Base-by-base conservation (phyloP, 2,888 invertebrate genomes). In the Acleris laterana region DNA sequence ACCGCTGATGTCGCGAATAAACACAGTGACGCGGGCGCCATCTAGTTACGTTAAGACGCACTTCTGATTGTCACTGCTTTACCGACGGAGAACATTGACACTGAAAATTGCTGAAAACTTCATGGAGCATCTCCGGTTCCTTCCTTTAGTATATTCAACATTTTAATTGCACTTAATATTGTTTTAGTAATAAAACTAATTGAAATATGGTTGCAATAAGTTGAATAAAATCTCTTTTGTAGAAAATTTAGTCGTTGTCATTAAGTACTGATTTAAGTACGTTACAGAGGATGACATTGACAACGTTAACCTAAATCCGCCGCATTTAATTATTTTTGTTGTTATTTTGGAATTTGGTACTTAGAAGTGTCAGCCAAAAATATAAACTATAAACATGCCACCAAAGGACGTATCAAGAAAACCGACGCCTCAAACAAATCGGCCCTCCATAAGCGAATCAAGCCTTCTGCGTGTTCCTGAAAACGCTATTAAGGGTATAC, bases 401-500 rank as follows among this genome's bases (percentile, higher is more conserved):
- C 84, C 86, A 16, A 89, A 83, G 73, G 88, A 87, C 61, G 19
- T 73, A 1, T 28, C 70, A 0, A 89, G 85, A 71, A 90, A 89
- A 70, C 62, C 79, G 2, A 13, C 80, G 9, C 72, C 80, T 0
- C 69, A 72, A 69, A 38, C 85, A 16, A 16, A 69, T 44, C 78
- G 90, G 16, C 89, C 79, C 3, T 69, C 81, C 17, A 87, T 93
- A 46, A 90, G 90, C 71, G 76, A 80, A n/a, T 81, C 88, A 1
- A 89, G 88, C 70, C 82, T 93, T 2, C 44, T 86, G 13, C 79
- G 70, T 48, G 56, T 85, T 44, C 89, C 92, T 52, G 75, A 78
- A 3, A 83, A 88, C 73, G 86, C 79, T 3, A 38, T 66, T 32
- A 51, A 51, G 49, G 66, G 66, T 65, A 65, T 42, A 19, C 0